Evolutionary conservation across 2,113 vertebrate genomes (phyloP), one percentile per base, ranked within the genome.

Genomic region (Zosterops hypoxanthus): DNA sequence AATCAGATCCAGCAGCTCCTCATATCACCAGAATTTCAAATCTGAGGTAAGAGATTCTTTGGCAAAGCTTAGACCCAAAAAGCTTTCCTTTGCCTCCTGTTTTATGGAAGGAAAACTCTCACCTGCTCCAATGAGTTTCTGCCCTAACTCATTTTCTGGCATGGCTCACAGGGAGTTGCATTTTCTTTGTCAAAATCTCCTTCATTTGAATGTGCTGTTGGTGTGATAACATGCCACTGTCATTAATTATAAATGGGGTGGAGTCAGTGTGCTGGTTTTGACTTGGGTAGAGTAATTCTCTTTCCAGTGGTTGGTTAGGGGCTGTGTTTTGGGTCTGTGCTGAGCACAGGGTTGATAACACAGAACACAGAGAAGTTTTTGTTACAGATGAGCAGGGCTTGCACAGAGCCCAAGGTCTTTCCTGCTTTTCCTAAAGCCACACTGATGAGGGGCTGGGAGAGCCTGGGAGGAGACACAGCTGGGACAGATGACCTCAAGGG

Each of bases 241-340:
- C 52, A 80, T 92, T 94, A 83, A 91, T 88, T 76, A 84, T 91
- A 82, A 94, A 91, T 59, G 19, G 77, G n/a, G 33, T 76, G 50
- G 29, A 90, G 12, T n/a, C 57, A 86, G 46, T 73, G 23, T 33
- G 55, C 39, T 46, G 28, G 22, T 46, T 61, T 61, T 61, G 28
- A 5, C 14, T 39, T 8, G 47, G 39, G 23, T 39, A 46, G 53
- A 33, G 8, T 33, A 53, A 60, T 23, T 61, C 12, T 39, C 46
- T 28, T 53, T 33, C 39, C 47, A 53, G 55, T 15, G 8, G 5
- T 39, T 46, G 33, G 7, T 19, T 4, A 1, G 22, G 9, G 33
- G 14, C 14, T 39, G 39, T 52, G 63, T 10, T 0, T 69, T 60
- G 46, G 39, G 9, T 53, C 10, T 4, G 39, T 69, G 55, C 12